These are phyloP conservation scores for Acrobasis suavella DNA, from an alignment of 2,888 invertebrate species.

Conservation along the genomic window DNA sequence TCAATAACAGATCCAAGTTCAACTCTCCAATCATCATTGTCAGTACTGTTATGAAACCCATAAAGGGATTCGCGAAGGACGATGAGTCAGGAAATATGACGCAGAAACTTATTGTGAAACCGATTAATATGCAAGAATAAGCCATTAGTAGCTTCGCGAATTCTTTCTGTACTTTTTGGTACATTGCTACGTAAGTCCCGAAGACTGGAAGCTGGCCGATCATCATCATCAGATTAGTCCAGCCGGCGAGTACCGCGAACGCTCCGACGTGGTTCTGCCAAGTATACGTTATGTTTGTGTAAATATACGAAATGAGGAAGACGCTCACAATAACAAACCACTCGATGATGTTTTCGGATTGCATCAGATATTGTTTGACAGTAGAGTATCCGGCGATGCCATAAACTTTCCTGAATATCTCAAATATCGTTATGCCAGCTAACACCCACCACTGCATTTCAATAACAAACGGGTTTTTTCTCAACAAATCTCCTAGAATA, in stretches of 20 bases:
- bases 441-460: constrained; percentile 93
- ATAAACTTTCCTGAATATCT: constrained; percentile 90
- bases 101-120: constrained; percentile 94
- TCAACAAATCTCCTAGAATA: constrained; percentile 88
- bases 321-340: constrained; percentile 94
- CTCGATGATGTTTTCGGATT: constrained; percentile 93
- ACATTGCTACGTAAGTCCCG: constrained; percentile 95
- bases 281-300: constrained; percentile 87
- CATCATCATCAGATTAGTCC: constrained; percentile 96
- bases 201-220: constrained; percentile 94
- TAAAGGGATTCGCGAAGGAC: constrained; percentile 91
- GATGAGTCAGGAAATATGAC: constrained; percentile 93
- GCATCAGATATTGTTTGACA: constrained; percentile 90
- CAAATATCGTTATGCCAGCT: constrained; percentile 89
- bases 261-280: constrained; percentile 95
- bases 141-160: constrained; percentile 93
- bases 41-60: constrained; percentile 91
- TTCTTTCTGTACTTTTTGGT: constrained; percentile 92
- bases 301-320: constrained; percentile 91
- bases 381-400: constrained; percentile 92
- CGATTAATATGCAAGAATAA: constrained; percentile 91
- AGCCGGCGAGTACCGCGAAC: constrained; percentile 91
- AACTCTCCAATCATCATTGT: constrained; percentile 96
- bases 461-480: constrained; percentile 88
- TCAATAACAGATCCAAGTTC: constrained; percentile 88